Evolutionary conservation across 2,888 invertebrate species (phyloP).

Genomic region (Adelphocoris suturalis): DNA sequence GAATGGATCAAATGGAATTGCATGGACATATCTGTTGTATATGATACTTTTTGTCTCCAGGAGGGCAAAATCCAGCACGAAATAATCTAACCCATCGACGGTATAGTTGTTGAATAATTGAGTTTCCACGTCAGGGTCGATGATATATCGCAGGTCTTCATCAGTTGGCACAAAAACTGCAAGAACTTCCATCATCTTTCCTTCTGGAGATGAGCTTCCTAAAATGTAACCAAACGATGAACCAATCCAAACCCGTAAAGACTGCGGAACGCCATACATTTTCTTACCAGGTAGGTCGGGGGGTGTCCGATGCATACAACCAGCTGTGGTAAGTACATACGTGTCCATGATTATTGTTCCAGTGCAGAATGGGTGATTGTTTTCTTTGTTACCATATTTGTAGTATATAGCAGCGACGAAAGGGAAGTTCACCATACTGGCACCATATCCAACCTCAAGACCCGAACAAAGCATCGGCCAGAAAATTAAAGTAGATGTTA

Average conservation of each 20-base stretch:
- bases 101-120: background rate
- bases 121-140: background rate
- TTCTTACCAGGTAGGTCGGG: background rate
- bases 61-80: background rate
- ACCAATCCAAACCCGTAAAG: background rate
- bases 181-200: background rate
- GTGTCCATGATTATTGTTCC: background rate
- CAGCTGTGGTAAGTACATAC: background rate
- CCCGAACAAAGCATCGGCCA: background rate
- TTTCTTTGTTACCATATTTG: background rate
- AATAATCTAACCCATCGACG: background rate
- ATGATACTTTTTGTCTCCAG: background rate
- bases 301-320: background rate
- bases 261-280: background rate
- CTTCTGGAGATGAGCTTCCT: background rate
- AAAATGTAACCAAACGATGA: background rate
- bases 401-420: background rate
- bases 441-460: background rate
- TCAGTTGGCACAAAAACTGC: background rate
- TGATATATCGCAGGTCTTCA: background rate
- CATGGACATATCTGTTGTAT: background rate
- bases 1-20: background rate
- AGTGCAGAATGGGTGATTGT: background rate
- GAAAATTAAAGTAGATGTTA: background rate
- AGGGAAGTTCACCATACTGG: conserved; percentile 7